Evolutionary conservation across 2,888 invertebrate genomes (phyloP).

Genomic region (Zele albiditarsus): DNA sequence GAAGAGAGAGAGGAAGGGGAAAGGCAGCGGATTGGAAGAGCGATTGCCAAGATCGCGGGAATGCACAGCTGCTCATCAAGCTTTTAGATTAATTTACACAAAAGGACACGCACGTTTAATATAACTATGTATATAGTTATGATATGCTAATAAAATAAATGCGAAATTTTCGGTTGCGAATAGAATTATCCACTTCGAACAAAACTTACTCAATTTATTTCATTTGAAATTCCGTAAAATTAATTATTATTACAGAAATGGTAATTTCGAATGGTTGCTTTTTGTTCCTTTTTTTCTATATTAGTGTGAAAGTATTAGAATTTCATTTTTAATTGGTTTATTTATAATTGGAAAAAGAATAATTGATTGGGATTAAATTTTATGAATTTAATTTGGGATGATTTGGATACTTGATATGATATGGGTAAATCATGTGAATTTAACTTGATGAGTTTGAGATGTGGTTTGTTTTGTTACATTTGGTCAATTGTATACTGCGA

Average conservation of each 20-base stretch:
- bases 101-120: not conserved
- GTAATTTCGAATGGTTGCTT: not conserved
- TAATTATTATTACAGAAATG: not conserved
- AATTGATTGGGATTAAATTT: too few relatives aligned
- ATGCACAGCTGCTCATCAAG: slow-evolving; percentile 33
- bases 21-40: slow-evolving; percentile 25
- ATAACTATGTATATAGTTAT: not conserved
- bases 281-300: too few relatives aligned
- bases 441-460: too few relatives aligned
- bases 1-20: slow-evolving; percentile 1
- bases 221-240: not conserved
- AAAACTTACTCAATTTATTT: not conserved
- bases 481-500: too few relatives aligned
- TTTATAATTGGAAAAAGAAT: too few relatives aligned
- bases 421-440: too few relatives aligned
- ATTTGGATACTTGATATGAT: too few relatives aligned
- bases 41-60: slow-evolving; percentile 32
- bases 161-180: not conserved
- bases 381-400: too few relatives aligned
- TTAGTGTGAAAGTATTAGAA: too few relatives aligned
- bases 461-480: too few relatives aligned
- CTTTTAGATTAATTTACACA: slow-evolving; percentile 23
- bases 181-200: not conserved
- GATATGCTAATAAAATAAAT: not conserved
- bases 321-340: too few relatives aligned